Percentiles rank a stretch among this genome's conserved stretches.
Conservation (phyloP, 2,797 vertebrate genomes). For the Linurgus olivaceus region DNA sequence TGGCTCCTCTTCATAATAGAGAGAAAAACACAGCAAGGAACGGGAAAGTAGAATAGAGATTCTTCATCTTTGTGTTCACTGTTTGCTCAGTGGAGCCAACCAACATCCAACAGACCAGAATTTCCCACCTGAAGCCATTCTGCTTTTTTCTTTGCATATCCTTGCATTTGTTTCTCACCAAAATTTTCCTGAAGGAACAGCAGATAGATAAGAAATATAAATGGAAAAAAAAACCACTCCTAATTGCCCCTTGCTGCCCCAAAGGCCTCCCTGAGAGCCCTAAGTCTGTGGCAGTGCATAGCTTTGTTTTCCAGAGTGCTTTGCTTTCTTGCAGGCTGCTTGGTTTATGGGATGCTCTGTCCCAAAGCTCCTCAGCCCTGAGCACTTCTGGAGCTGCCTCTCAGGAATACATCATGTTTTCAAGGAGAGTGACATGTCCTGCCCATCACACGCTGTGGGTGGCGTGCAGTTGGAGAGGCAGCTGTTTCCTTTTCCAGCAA, state of each 20-base stretch:
- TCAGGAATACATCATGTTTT: neutral
- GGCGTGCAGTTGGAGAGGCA: neutral
- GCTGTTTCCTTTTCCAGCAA: slow-evolving; percentile 13
- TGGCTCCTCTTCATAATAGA: neutral
- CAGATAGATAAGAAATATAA: neutral
- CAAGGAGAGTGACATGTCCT: neutral
- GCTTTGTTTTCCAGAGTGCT: neutral
- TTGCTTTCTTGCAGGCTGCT: neutral
- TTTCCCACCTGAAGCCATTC: neutral
- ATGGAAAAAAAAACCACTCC: neutral
- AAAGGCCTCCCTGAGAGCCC: neutral
- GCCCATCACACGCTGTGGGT: neutral
- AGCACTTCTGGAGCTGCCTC: neutral
- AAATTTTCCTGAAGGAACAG: neutral
- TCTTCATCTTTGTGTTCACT: neutral
- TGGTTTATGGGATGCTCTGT: neutral
- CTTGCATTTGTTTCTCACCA: neutral
- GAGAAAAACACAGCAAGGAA: neutral
- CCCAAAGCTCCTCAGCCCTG: neutral
- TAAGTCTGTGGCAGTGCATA: neutral
- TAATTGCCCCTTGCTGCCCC: neutral
- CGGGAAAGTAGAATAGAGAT: neutral
- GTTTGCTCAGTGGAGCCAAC: neutral
- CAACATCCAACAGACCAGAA: neutral
- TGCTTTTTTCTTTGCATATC: neutral